Evolutionary conservation across 2,797 vertebrate genomes (phyloP).

Genomic region (Arctocebus calabarensis): DNA sequence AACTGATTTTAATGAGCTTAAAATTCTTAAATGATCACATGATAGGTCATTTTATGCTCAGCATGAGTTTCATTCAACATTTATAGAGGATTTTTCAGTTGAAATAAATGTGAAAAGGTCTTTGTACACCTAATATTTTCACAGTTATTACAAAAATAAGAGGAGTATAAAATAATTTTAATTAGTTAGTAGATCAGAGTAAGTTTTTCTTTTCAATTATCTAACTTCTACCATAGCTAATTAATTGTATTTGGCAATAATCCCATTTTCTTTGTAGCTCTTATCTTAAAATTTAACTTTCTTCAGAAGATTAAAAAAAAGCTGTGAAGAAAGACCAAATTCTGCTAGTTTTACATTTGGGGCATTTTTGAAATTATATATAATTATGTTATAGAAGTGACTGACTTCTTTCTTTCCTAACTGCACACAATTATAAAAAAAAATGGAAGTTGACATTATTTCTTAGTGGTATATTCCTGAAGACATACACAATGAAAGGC

Average conservation of each 20-base stretch:
- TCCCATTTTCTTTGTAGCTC: background rate
- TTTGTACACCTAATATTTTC: background rate
- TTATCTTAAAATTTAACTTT: background rate
- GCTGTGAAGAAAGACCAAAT: background rate
- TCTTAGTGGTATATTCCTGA: background rate
- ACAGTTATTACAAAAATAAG: background rate
- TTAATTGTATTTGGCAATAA: background rate
- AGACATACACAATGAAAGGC: background rate
- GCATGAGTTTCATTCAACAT: background rate
- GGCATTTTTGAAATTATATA: background rate
- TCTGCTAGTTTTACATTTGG: background rate
- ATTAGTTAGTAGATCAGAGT: background rate
- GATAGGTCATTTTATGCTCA: constrained; percentile 5
- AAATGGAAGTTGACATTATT: background rate
- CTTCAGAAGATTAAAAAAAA: background rate
- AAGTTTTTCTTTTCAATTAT: constrained; percentile 34
- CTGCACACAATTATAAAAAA: background rate
- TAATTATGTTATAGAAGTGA: background rate
- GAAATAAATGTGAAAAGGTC: background rate
- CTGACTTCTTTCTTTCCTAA: background rate
- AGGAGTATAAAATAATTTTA: background rate
- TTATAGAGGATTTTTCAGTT: background rate
- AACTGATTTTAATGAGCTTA: constrained; percentile 35
- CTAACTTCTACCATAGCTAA: background rate
- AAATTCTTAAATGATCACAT: background rate